Conservation (phyloP, 2,888 invertebrate species). For the Tyria jacobaeae region DNA sequence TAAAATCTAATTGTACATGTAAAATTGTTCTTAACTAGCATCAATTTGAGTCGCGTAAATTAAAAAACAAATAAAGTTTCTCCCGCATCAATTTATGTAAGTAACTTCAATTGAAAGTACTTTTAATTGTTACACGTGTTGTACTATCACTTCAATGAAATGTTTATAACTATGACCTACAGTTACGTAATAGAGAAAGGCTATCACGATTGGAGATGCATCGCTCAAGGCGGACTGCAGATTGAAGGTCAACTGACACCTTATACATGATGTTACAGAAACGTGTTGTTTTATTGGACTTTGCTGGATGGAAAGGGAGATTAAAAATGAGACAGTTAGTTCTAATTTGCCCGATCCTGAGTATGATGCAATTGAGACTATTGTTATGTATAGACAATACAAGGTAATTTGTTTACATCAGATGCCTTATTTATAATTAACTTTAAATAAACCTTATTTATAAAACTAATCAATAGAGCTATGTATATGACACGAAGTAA, state of each 20-base stretch:
- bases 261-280: background rate
- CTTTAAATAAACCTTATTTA: background rate
- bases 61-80: conserved; percentile 21
- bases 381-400: no score
- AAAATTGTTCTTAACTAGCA: background rate
- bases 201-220: conserved; percentile 40
- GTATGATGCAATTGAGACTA: no score
- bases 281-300: background rate
- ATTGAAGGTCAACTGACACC: conserved; percentile 36
- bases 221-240: conserved; percentile 41
- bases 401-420: no score
- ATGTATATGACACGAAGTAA: no score
- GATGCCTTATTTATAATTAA: no score
- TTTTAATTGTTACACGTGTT: conserved; percentile 46
- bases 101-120: conserved; percentile 40
- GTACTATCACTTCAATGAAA: conserved; percentile 31
- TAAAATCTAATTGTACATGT: background rate
- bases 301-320: no score
- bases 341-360: no score
- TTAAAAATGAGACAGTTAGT: no score
- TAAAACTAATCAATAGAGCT: background rate
- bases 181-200: conserved; percentile 44
- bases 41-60: conserved; percentile 12
- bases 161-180: conserved; percentile 38
- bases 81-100: conserved; percentile 26